Conservation (phyloP, 2,113 vertebrate genomes). For the Balaeniceps rex region DNA sequence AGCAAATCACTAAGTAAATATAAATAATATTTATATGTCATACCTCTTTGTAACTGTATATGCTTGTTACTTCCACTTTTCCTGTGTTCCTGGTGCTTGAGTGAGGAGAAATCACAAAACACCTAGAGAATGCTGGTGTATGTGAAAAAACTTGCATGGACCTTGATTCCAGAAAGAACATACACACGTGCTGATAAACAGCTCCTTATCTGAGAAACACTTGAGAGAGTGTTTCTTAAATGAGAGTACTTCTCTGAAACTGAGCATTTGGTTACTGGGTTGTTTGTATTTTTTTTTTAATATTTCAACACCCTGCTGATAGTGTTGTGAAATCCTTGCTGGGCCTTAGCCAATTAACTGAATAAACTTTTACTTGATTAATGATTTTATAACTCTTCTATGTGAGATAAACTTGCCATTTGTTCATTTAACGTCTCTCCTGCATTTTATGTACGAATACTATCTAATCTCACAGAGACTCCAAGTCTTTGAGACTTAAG, state of each 20-base stretch:
- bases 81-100: neutral
- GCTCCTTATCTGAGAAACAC: conserved; percentile 28
- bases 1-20: neutral
- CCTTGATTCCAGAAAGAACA: conserved; percentile 17
- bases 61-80: neutral
- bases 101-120: neutral
- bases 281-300: neutral
- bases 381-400: conserved; percentile 22
- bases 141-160: neutral
- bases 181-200: neutral
- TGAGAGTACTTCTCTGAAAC: neutral
- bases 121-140: neutral
- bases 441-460: neutral
- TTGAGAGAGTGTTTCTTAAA: neutral
- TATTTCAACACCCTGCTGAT: conserved; percentile 39
- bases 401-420: neutral
- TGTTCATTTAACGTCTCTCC: neutral
- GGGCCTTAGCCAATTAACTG: conserved; percentile 18
- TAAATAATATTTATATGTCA: neutral
- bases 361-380: conserved; percentile 30
- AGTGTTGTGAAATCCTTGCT: conserved; percentile 36
- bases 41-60: neutral
- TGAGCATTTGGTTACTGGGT: neutral
- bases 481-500: neutral
- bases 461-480: neutral